These are phyloP conservation scores for Okapia johnstoni DNA, from an alignment of 2,113 vertebrate genomes.

Conservation along the genomic window DNA sequence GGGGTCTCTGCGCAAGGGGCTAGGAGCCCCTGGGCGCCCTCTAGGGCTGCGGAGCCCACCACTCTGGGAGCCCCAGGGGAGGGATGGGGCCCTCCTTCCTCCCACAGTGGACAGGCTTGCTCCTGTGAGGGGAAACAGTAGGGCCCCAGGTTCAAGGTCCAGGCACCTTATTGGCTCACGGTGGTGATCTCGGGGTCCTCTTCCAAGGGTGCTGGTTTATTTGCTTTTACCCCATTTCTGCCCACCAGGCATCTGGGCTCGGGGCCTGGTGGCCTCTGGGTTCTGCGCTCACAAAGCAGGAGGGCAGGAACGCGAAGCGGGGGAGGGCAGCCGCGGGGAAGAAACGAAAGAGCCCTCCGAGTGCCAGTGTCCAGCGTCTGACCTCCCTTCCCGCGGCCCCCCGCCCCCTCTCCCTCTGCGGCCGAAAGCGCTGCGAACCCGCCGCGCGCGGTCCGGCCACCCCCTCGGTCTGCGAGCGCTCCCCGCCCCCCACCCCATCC, in stretches of 20 bases:
- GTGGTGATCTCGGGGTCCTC: not conserved
- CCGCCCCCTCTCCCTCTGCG: not conserved
- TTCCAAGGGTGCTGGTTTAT: accelerated
- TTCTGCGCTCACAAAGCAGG: no score
- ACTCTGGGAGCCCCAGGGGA: not conserved
- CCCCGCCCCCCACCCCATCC: not conserved
- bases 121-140: not conserved
- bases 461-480: not conserved
- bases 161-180: not conserved
- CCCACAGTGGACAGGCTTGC: not conserved
- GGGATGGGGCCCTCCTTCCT: not conserved
- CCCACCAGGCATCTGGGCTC: no score
- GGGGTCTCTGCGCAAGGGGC: not conserved
- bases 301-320: accelerated
- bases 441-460: accelerated
- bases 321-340: not conserved
- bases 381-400: accelerated
- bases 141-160: not conserved
- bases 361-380: not conserved
- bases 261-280: not conserved
- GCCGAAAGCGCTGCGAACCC: not conserved
- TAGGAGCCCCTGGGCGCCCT: no score
- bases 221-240: not conserved
- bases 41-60: not conserved
- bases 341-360: not conserved